A percentile compares a stretch with the other conserved stretches of the same genome.
Conservation (phyloP, 2,113 vertebrate species). For the Prinia subflava region DNA sequence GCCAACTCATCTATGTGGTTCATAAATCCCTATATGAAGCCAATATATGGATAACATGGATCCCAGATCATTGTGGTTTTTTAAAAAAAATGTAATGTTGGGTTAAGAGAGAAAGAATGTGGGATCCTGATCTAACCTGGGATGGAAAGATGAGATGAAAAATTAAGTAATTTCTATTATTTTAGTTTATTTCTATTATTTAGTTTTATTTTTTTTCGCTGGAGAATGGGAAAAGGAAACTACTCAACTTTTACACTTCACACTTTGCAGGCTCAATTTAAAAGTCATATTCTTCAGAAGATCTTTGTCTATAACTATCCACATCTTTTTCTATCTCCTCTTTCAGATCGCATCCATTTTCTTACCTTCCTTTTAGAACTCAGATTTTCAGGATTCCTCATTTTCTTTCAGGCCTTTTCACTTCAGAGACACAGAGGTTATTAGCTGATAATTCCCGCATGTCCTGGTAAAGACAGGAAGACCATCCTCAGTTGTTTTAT, state of each 20-base stretch:
- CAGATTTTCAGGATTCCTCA: background rate
- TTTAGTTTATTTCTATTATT: background rate
- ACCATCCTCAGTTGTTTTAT: background rate
- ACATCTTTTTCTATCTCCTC: background rate
- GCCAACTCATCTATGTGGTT: background rate
- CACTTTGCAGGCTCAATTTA: background rate
- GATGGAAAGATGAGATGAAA: background rate
- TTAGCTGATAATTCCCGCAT: background rate
- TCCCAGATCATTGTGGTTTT: background rate
- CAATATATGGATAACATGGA: background rate
- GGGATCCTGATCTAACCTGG: background rate
- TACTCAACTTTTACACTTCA: background rate
- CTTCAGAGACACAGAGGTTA: background rate
- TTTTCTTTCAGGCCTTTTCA: background rate
- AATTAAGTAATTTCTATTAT: background rate
- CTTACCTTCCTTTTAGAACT: background rate
- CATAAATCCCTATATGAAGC: background rate
- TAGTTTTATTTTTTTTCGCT: background rate
- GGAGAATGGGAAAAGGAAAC: background rate
- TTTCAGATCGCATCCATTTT: background rate
- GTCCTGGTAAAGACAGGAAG: background rate
- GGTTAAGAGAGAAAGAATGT: background rate
- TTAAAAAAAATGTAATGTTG: fast-evolving
- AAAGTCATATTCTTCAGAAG: background rate
- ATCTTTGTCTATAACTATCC: background rate